Percentiles rank a stretch among this genome's conserved stretches.
phyloP scores from a whole-genome alignment of 2,888 invertebrate species.

The Hirtodrosophila trivittata region DNA sequence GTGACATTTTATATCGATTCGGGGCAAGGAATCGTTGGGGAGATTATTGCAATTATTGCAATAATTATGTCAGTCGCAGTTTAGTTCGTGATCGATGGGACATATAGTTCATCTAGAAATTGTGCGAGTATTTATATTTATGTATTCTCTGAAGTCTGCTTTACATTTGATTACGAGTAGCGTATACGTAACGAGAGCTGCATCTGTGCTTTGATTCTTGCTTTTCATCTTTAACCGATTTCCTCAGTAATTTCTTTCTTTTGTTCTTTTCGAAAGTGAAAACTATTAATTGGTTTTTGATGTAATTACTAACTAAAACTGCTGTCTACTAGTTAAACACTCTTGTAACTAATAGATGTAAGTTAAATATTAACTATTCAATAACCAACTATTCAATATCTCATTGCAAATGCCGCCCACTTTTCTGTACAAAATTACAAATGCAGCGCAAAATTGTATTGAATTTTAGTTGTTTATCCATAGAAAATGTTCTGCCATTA shows the following conservation, averaged over 20 bases:
- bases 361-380: no score
- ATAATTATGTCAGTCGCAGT: slow-evolving; percentile 78
- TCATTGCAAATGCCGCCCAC: slow-evolving; percentile 9
- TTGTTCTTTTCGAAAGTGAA: no score
- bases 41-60: slow-evolving; percentile 42
- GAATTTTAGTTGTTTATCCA: slow-evolving; percentile 14
- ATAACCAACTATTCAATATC: slow-evolving; percentile 3
- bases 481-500: slow-evolving; percentile 32
- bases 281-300: no score
- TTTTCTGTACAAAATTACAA: neutral
- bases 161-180: no score
- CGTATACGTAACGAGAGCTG: no score
- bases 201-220: no score
- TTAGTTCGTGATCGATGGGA: slow-evolving; percentile 69
- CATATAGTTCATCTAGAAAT: neutral
- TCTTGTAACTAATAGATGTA: no score
- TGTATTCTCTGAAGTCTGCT: no score
- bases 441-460: slow-evolving; percentile 10
- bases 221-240: no score
- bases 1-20: slow-evolving; percentile 63
- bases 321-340: no score
- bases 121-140: neutral
- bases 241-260: no score
- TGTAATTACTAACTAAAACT: no score
- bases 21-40: slow-evolving; percentile 50